Evolutionary conservation across 2,797 vertebrate species (phyloP), one percentile per base, ranked within the genome.

Genomic region (Galago senegalensis): DNA sequence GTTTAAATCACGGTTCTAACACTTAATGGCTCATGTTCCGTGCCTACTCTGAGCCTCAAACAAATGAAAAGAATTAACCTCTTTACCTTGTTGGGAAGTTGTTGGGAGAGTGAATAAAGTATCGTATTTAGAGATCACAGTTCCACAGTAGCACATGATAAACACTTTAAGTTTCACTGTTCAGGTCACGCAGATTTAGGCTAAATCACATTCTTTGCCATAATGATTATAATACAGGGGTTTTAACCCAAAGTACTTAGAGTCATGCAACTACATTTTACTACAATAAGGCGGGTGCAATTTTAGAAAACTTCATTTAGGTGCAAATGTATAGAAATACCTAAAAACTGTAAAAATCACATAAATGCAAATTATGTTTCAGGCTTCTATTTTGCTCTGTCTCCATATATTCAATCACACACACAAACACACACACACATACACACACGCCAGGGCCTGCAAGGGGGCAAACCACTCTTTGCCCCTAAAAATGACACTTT

Each of bases 381-480:
- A 77, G 60, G n/a, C 91, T 53, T 83, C 27, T 49, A 67, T 81
- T 94, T 86, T 46, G 65, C 14, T 61, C 65, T 29, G 31, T 77
- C 70, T 94, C 25, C 53, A 81, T 25, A 90, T 49, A n/a, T 60
- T 87, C 29, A 77, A 23, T 16, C 12, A 63, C 3, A 17, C 16
- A 49, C 58, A 61, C 16, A 58, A 9, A 9, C 12, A 7, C 40
- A 29, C 13, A 80, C 43, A 65, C 23, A 75, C 23, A 88, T 46
- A 70, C 86, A 83, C 17, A 65, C 16, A 75, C 27, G n/a, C 20
- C 21, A 20, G 53, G 61, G 94, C 63, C 69, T 92, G 58, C 40
- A 79, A 79, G 49, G n/a, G n/a, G n/a, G n/a, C n/a, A 88, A 98
- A 70, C 37, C 27, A 69, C 88, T 58, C 92, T 40, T 94, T 94